phyloP scores from a whole-genome alignment of 2,113 vertebrate species.

The Oxyruncus cristatus region DNA sequence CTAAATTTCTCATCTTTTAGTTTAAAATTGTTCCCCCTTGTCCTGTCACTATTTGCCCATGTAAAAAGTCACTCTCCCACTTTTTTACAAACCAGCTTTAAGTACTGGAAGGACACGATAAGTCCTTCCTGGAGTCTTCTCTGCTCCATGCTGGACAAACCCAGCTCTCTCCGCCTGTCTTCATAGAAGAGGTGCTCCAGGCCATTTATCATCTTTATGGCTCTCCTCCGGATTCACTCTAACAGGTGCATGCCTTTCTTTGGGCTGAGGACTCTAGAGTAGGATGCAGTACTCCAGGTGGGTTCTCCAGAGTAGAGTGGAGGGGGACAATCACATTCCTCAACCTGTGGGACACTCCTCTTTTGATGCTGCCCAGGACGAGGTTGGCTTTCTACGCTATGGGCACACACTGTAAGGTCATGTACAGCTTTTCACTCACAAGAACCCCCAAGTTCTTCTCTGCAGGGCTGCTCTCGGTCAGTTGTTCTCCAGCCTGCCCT shows the following conservation, averaged over 20 bases:
- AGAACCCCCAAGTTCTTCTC: background rate
- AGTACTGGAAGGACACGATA: background rate
- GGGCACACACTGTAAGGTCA: background rate
- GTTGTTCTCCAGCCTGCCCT: background rate
- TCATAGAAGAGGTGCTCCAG: background rate
- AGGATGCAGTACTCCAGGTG: background rate
- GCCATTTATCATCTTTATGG: background rate
- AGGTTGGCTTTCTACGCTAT: background rate
- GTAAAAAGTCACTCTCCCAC: background rate
- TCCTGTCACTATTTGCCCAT: background rate
- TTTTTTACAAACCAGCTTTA: background rate
- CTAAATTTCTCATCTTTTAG: background rate
- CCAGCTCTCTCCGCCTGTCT: background rate
- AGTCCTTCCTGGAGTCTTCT: background rate
- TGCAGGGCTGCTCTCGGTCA: background rate
- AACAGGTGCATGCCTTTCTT: background rate
- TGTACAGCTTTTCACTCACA: background rate
- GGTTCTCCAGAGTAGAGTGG: background rate
- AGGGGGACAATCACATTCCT: background rate
- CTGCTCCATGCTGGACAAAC: background rate
- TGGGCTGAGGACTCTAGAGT: background rate
- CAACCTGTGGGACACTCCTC: rapidly evolving
- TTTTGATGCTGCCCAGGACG: background rate
- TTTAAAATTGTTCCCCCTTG: background rate
- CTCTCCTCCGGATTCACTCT: background rate